Base-by-base conservation (phyloP, 2,888 invertebrate species). In the Eueremaeus valkanovi region DNA sequence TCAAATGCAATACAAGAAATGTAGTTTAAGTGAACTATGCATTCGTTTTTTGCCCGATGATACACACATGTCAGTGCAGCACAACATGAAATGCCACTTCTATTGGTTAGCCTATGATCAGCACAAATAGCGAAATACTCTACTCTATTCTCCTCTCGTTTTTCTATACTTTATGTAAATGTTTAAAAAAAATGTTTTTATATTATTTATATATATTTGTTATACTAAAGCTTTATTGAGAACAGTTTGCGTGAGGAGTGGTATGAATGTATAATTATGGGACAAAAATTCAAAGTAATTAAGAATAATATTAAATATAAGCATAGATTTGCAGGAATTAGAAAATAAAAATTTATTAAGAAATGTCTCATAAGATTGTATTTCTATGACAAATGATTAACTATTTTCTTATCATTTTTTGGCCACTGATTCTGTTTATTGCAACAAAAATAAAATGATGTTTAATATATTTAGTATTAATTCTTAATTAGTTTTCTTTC, bases 81-180 rank as follows among this genome's bases (percentile, higher is more conserved):
- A 45, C 0, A 21, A 27, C 70, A 70, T 70, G 45, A 70, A 70
- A 70, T 70, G 70, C 16, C 70, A 21, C 27, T 70, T 29, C 45
- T 16, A 42, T 42, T 70, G 27, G 42, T 70, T 42, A 42, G 45
- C 3, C 27, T 42, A 42, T 66, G 27, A 70, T 24, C 45, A 70
- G 13, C 61, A 61, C 45, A 70, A 70, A 40, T 70, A 45, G 42
- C 70, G 45, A 45, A 16, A 70, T 42, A 45, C 70, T 68, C 70
- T 42, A 6, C 1, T 21, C 8, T 16, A n/a, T 24, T 29, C 33
- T 66, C 58, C 11, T 58, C 13, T 58, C 31, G n/a, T n/a, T 58
- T 58, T 18, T 16, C 29, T 29, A 27, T 29, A n/a, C 29, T 58
- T 31, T 58, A 58, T 58, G 58, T 58, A 58, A 58, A 58, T 58